Conservation (phyloP, 2,888 invertebrate species). For the Pomacea canaliculata region DNA sequence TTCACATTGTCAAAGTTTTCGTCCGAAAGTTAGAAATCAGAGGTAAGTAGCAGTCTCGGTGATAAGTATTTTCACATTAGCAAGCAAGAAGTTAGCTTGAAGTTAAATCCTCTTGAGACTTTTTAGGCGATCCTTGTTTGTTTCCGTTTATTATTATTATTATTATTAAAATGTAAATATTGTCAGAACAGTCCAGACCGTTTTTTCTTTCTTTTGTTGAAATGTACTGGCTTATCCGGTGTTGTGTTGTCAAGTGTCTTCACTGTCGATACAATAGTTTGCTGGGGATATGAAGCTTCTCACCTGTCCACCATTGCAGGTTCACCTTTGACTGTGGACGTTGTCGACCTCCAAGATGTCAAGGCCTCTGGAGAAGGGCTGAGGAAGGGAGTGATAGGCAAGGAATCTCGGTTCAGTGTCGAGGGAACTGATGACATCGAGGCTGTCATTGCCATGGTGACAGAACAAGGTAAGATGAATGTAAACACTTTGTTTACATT, state of each 20-base stretch:
- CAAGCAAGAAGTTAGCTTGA: no score
- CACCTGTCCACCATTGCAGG: slow-evolving; percentile 57
- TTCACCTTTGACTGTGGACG: slow-evolving; percentile 81
- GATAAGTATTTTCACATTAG: no score
- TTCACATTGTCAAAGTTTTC: slow-evolving; percentile 36
- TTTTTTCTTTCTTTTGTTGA: no score
- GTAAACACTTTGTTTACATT: not conserved
- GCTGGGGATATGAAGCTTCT: no score
- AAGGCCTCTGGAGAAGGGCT: slow-evolving; percentile 74
- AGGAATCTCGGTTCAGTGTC: slow-evolving; percentile 74
- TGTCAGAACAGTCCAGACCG: no score
- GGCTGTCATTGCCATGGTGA: slow-evolving; percentile 72
- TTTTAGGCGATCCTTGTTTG: no score
- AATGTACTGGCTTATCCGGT: no score
- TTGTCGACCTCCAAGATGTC: slow-evolving; percentile 72
- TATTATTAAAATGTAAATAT: no score
- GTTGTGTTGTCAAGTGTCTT: no score
- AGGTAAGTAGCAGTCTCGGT: slow-evolving; percentile 30
- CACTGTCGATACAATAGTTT: no score
- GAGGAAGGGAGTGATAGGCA: slow-evolving; percentile 61
- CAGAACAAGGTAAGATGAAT: slow-evolving; percentile 54
- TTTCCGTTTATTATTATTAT: no score
- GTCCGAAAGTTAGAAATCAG: slow-evolving; percentile 39
- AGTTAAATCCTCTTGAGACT: no score
- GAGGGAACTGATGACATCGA: slow-evolving; percentile 71